Conservation (phyloP, 2,888 invertebrate species). For the Eupelmus urozonus region DNA sequence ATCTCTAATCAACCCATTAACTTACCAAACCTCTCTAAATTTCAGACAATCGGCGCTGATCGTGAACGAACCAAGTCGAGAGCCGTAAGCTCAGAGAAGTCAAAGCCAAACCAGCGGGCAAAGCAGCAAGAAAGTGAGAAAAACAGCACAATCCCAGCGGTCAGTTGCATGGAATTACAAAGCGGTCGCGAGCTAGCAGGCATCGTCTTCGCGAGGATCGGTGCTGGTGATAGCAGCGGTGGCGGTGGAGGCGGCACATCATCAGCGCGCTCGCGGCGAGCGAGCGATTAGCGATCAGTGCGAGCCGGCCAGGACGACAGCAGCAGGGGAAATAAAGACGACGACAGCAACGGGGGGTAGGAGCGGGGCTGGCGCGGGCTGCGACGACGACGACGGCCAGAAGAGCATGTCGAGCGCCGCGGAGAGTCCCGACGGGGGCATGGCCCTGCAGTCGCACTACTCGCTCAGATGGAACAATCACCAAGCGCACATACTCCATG, state of each 20-base stretch:
- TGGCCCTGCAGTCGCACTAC: conserved; percentile 87
- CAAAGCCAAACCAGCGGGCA: not conserved
- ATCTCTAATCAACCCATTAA: no score
- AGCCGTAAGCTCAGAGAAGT: not conserved
- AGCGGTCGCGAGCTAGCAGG: conserved; percentile 57
- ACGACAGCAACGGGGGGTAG: conserved; percentile 7
- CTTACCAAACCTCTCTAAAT: no score
- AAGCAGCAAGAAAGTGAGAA: not conserved
- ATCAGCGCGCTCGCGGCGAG: not conserved
- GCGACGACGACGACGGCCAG: conserved; percentile 43
- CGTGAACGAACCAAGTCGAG: not conserved
- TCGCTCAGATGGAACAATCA: conserved; percentile 97
- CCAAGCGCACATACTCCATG: conserved; percentile 90
- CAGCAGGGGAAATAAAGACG: not conserved
- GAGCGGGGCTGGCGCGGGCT: conserved; percentile 29
- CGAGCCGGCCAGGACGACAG: not conserved
- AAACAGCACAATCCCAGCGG: not conserved
- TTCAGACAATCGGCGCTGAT: conserved; percentile 34
- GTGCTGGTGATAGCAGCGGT: not conserved
- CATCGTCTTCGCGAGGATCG: conserved; percentile 5
- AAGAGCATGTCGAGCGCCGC: conserved; percentile 74
- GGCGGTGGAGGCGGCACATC: not conserved
- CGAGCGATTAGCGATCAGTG: conserved; percentile 15
- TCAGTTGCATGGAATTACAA: conserved; percentile 58
- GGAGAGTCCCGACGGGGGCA: conserved; percentile 74